Percentiles rank a stretch among this genome's conserved stretches.
Evolutionary conservation across 2,888 invertebrate genomes (phyloP).

Genomic region (Corythucha ciliata): DNA sequence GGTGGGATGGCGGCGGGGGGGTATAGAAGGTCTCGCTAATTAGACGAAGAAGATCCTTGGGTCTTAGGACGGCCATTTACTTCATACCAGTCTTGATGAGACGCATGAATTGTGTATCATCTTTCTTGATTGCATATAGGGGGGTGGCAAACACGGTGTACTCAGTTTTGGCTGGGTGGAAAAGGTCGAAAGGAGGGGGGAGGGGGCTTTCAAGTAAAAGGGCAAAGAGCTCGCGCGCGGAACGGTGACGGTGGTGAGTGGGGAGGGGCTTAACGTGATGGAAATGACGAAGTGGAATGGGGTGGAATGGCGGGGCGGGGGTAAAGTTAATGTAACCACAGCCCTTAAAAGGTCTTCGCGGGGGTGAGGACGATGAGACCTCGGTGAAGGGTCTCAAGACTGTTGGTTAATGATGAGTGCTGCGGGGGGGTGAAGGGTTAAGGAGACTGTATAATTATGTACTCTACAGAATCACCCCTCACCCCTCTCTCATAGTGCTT

Average conservation of each 20-base stretch:
- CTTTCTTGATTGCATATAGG: slow-evolving; percentile 32
- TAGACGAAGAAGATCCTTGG: slow-evolving; percentile 22
- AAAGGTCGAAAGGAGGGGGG: slow-evolving; percentile 7
- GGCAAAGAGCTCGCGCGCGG: slow-evolving; percentile 4
- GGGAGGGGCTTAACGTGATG: slow-evolving; percentile 22
- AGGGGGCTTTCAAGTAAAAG: slow-evolving; percentile 25
- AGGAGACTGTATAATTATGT: too few species aligned
- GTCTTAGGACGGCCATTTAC: slow-evolving; percentile 26
- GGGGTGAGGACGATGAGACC: too few species aligned
- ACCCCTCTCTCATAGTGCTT: too few species aligned
- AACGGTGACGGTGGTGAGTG: neutral
- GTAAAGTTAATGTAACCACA: slow-evolving; percentile 33
- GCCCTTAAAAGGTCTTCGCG: slow-evolving; percentile 25
- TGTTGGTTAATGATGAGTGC: too few species aligned
- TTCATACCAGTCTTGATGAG: slow-evolving; percentile 27
- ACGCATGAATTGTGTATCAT: slow-evolving; percentile 33
- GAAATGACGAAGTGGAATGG: too few species aligned
- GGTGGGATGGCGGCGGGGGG: slow-evolving; percentile 6
- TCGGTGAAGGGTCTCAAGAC: too few species aligned
- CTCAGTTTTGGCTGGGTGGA: slow-evolving; percentile 4
- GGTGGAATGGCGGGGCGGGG: neutral
- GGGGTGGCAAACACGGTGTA: neutral
- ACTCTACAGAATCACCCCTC: too few species aligned
- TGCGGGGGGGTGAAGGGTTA: too few species aligned
- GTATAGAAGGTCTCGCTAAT: too few species aligned